Evolutionary conservation across 2,113 vertebrate genomes (phyloP), one percentile per base, ranked within the genome.

Genomic region (Gallinago paraguaiae): DNA sequence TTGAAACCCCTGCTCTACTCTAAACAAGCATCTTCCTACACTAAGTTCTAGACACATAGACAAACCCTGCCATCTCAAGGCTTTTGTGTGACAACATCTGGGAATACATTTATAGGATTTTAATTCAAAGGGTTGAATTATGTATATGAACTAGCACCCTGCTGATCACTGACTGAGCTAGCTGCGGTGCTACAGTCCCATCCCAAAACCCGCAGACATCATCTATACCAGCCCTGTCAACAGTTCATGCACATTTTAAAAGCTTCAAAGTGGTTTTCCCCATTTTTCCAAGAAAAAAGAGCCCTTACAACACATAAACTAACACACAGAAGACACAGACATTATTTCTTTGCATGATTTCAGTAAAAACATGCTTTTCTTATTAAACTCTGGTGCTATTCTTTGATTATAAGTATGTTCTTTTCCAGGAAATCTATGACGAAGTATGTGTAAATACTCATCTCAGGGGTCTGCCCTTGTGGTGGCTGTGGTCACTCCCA

Each of bases 321-420:
- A 82, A 86, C 43, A 80, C 43, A 45, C 5, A 88, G 87, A 83
- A 76, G 54, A 65, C 78, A 80, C 6, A 79, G 82, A 68, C 51
- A 14, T 86, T 81, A 84, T 48, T 65, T 86, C 43, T 92, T 88
- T 83, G n/a, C 61, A 82, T 94, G 5, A 86, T 83, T 95, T 95
- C 78, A 92, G 48, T 83, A 87, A 85, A 95, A 87, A 48, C 69
- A 95, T 75, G 48, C 30, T 86, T 93, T 96, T 93, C 57, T 89
- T 57, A 69, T 92, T 95, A 92, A 95, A 86, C 43, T 80, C 59
- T 69, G 33, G 19, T 86, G 67, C 57, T 85, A 48, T 83, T 78
- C 80, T 80, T 84, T 92, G 74, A 92, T 88, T 90, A 69, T 24
- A 81, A 54, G 51, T 33, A 54, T 88, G 43, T 69, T 79, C 57